Evolutionary conservation across 2,888 invertebrate species (phyloP), one percentile per base, ranked within the genome.

Genomic region (Ornithoptera priamus): DNA sequence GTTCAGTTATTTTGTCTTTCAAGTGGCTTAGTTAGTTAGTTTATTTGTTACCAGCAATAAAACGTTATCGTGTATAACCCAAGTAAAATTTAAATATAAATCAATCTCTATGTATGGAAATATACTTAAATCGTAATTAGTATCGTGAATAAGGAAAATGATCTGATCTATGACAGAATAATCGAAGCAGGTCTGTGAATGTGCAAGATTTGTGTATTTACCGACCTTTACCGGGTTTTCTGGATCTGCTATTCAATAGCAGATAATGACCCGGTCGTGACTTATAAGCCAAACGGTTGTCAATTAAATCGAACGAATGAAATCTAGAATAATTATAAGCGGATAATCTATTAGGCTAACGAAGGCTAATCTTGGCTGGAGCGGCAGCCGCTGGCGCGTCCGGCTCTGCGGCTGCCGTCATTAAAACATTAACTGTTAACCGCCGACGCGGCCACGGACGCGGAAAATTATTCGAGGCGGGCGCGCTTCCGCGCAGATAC

Each of bases 381-480:
- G 46, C 46, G 46, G 46, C 46, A 4, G 46, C 68, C 68, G 60
- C 36, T 53, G 50, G 50, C 56, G 56, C 69, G 65, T 66, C 71
- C 71, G 20, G 64, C 39, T 57, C 67, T 75, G 79, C 76, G 73
- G 75, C 75, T 80, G 84, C 79, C 80, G 78, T 83, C 86, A 86
- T 86, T 86, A 86, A 81, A 84, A 81, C 75, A 81, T 85, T 84
- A 84, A 89, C 90, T 87, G 90, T 90, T 88, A 88, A 75, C 58
- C 58, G 65, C 80, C 81, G 81, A 72, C 75, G 76, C 74, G 81
- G 78, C 81, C 87, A 90, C 85, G 89, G 90, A 90, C 88, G 90
- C 86, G 90, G 90, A 90, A 90, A 89, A 90, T 90, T 88, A 89
- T 89, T 87, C 88, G 83, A 83, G 73, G 71, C 53, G 53, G 39